phyloP scores from a whole-genome alignment of 2,113 vertebrate species.

The Calidris pugnax region DNA sequence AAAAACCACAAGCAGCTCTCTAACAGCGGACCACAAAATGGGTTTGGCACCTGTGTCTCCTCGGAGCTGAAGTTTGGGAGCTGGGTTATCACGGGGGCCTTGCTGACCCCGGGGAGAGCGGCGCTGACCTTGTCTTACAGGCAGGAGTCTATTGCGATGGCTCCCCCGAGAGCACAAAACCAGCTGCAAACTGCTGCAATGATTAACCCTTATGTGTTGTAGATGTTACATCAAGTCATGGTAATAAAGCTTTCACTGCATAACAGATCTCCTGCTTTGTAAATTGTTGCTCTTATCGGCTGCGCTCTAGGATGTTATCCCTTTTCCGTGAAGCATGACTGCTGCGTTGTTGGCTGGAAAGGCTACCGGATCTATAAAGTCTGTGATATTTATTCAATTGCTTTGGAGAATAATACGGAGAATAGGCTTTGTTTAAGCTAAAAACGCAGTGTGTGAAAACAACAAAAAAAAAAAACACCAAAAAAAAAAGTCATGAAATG shows the following conservation, averaged over 20 bases:
- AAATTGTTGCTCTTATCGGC: constrained; percentile 70
- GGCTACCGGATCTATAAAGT: constrained; percentile 24
- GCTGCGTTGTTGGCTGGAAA: constrained; percentile 10
- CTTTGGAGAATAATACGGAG: constrained; percentile 11
- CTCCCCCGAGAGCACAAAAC: constrained; percentile 64
- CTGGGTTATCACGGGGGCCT: constrained; percentile 57
- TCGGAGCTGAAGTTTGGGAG: constrained; percentile 37
- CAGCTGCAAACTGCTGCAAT: constrained; percentile 71
- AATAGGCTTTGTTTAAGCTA: not conserved
- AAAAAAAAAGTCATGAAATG: not conserved
- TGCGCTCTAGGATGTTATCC: constrained; percentile 47
- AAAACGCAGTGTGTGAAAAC: not conserved
- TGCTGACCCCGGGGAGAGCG: constrained; percentile 60
- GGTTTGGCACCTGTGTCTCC: constrained; percentile 61
- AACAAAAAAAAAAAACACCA: not conserved
- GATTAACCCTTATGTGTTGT: constrained; percentile 76
- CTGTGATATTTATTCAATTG: constrained; percentile 32
- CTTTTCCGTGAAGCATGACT: constrained; percentile 62
- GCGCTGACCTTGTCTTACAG: constrained; percentile 61
- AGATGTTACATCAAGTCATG: constrained; percentile 63
- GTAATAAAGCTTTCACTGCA: constrained; percentile 71
- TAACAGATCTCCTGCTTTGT: constrained; percentile 63
- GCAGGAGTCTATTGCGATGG: constrained; percentile 67
- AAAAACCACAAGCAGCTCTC: constrained; percentile 53
- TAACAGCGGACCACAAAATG: constrained; percentile 40